Conservation (phyloP, 2,113 vertebrate species). For the Emydocephalus ijimae region DNA sequence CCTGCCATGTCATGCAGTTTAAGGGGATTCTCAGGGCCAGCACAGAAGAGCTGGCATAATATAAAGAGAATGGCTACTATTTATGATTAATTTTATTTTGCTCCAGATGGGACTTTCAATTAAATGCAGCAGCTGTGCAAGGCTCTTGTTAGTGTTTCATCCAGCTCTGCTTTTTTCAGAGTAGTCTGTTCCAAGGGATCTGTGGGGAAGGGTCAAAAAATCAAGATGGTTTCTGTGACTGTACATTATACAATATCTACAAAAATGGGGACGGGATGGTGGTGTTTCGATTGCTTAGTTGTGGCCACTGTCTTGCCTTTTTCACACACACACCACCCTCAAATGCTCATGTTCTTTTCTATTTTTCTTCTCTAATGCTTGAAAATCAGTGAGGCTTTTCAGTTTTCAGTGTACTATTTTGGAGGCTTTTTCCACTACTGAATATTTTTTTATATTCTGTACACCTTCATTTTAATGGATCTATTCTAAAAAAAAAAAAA, state of each 20-base stretch:
- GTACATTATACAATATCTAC: not conserved
- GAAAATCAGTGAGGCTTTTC: not conserved
- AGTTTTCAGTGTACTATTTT: not conserved
- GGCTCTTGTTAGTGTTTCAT: not conserved
- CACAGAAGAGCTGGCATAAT: not conserved
- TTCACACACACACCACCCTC: not conserved
- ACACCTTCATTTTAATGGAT: not conserved
- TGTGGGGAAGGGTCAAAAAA: not conserved
- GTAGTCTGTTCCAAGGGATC: not conserved
- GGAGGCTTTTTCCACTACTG: not conserved
- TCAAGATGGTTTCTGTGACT: not conserved
- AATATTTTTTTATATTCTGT: not conserved
- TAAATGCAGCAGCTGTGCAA: not conserved
- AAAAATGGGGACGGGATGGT: not conserved
- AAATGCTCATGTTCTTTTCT: not conserved
- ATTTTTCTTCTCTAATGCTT: not conserved
- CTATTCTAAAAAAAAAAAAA: not conserved
- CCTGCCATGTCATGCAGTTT: not conserved
- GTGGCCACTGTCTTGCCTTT: not conserved
- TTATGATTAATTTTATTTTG: not conserved
- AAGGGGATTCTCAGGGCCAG: not conserved
- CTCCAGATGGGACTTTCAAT: not conserved
- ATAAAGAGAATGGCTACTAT: not conserved
- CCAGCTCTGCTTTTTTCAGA: not conserved
- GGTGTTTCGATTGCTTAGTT: not conserved